Conservation (phyloP, 2,113 vertebrate genomes). For the Smithornis capensis region DNA sequence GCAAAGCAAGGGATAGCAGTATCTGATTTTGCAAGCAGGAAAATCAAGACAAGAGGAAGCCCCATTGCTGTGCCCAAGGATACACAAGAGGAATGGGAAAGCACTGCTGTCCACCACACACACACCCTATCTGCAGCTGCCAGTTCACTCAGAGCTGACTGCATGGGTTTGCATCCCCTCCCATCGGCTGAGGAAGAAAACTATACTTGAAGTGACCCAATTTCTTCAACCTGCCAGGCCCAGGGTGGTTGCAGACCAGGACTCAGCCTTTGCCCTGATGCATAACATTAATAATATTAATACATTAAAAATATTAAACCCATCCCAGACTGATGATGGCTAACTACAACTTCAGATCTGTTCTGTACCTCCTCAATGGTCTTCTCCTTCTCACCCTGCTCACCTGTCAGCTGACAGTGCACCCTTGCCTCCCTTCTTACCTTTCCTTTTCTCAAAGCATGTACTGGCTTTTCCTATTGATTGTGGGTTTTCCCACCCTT, state of each 20-base stretch:
- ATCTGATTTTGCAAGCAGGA: not conserved
- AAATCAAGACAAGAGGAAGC: not conserved
- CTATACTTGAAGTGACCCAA: not conserved
- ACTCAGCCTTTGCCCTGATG: not conserved
- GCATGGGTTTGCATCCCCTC: fast-evolving
- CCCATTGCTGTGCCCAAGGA: too few relatives aligned
- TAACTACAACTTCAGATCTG: not conserved
- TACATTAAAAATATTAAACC: too few relatives aligned
- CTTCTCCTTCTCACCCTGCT: not conserved
- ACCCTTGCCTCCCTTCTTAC: not conserved
- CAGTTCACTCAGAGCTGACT: not conserved
- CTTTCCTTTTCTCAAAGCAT: not conserved
- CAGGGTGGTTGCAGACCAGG: not conserved
- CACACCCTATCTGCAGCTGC: not conserved
- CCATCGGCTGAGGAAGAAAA: not conserved
- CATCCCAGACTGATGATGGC: not conserved
- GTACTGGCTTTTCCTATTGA: not conserved
- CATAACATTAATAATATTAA: not conserved
- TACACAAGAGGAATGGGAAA: not conserved
- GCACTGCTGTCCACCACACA: not conserved
- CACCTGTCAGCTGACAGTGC: not conserved
- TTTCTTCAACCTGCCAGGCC: not conserved
- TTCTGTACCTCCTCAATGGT: not conserved
- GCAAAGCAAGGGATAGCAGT: not conserved
- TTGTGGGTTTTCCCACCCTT: not conserved